Conservation (phyloP, 2,797 vertebrate genomes). For the Liasis olivaceus region DNA sequence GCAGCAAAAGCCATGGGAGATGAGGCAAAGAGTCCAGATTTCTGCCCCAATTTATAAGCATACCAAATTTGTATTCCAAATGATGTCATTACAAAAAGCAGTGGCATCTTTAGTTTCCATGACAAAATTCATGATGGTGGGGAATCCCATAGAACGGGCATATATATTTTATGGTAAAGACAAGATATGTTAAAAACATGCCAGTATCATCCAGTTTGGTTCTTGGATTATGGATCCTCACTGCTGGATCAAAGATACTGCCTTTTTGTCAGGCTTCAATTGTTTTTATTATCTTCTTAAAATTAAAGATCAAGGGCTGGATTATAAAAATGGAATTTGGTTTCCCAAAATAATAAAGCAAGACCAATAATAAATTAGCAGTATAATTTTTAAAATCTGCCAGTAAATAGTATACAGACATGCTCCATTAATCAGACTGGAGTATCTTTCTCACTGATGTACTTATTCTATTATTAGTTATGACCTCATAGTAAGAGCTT, state of each 20-base stretch:
- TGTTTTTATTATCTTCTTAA: not conserved
- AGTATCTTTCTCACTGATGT: constrained; percentile 8
- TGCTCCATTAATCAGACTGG: not conserved
- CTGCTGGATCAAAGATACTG: not conserved
- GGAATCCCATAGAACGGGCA: not conserved
- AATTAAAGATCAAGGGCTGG: not conserved
- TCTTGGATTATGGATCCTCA: not conserved
- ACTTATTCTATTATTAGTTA: constrained; percentile 20
- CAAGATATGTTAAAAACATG: not conserved
- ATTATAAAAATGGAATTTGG: not conserved
- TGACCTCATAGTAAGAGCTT: constrained; percentile 26
- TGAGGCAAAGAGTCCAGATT: not conserved
- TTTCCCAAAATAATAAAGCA: not conserved
- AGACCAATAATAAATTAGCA: not conserved
- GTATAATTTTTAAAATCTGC: not conserved
- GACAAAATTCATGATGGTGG: not conserved
- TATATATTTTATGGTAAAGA: not conserved
- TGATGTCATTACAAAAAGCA: not conserved
- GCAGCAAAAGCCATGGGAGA: not conserved
- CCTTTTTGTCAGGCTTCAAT: not conserved
- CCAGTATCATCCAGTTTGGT: not conserved
- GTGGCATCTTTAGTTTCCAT: not conserved
- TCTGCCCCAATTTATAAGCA: not conserved
- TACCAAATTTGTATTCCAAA: not conserved
- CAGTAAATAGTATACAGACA: not conserved